phyloP scores from a whole-genome alignment of 2,888 invertebrate species.

The Tromatobia lineatoria region DNA sequence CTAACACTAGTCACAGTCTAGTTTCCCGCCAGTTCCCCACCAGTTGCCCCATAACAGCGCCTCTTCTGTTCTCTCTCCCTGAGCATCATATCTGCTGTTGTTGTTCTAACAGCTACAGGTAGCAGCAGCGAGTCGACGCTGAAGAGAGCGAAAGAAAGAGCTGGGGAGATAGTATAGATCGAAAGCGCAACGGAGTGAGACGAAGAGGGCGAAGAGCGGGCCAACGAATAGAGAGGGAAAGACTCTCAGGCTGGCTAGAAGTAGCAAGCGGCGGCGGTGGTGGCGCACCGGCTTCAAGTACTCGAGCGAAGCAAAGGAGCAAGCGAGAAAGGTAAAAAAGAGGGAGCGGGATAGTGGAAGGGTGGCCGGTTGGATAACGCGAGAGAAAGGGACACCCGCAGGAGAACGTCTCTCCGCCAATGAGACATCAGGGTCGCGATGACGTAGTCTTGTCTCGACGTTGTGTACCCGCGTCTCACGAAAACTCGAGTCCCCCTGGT shows the following conservation, averaged over 20 bases:
- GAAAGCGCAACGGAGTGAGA: slow-evolving; percentile 55
- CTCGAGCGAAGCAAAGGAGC: slow-evolving; percentile 53
- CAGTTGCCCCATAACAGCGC: not conserved
- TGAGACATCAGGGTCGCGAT: slow-evolving; percentile 78
- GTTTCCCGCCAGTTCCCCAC: too few species aligned
- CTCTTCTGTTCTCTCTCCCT: not conserved
- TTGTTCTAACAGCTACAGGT: slow-evolving; percentile 19
- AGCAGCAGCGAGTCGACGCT: slow-evolving; percentile 12
- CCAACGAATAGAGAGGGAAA: slow-evolving; percentile 24
- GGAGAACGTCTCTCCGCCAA: slow-evolving; percentile 77
- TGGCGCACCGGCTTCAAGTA: slow-evolving; percentile 57
- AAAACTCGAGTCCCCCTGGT: slow-evolving; percentile 79
- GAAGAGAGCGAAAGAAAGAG: slow-evolving; percentile 49
- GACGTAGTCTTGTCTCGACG: slow-evolving; percentile 81
- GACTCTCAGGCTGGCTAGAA: slow-evolving; percentile 16
- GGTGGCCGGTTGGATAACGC: slow-evolving; percentile 31
- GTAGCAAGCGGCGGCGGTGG: slow-evolving; percentile 10
- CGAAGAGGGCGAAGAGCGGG: slow-evolving; percentile 29
- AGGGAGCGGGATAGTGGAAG: slow-evolving; percentile 71
- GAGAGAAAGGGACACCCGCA: slow-evolving; percentile 64
- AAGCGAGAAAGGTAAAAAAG: slow-evolving; percentile 61
- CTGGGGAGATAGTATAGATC: slow-evolving; percentile 36
- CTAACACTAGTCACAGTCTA: not conserved
- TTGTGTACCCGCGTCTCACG: slow-evolving; percentile 76
- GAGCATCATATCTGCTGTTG: slow-evolving; percentile 3